phyloP scores from a whole-genome alignment of 1,140 invertebrate genomes.

The Delia radicum region DNA sequence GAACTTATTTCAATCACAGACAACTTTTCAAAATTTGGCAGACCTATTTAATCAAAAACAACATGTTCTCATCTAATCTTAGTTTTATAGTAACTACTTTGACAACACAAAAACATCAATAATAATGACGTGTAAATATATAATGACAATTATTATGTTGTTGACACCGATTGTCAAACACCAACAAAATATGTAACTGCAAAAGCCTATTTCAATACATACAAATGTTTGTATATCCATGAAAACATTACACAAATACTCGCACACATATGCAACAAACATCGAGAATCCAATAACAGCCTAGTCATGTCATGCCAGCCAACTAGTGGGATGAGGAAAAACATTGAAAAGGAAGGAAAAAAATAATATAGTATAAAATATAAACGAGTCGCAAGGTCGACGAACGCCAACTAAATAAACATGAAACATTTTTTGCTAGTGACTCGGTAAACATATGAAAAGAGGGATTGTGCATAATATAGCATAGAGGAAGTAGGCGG shows the following conservation, averaged over 20 bases:
- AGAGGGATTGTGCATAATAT: no score
- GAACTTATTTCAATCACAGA: no score
- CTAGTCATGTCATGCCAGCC: not conserved
- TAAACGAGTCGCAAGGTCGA: slow-evolving; percentile 41
- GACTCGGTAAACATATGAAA: not conserved
- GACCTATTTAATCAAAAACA: not conserved
- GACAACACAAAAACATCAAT: not conserved
- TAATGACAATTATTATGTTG: slow-evolving; percentile 7
- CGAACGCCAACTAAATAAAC: slow-evolving; percentile 38
- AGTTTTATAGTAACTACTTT: not conserved
- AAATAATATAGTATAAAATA: not conserved
- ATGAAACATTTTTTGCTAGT: not conserved
- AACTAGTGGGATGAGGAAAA: not conserved
- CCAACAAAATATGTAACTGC: not conserved
- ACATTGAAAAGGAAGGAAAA: not conserved
- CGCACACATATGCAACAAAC: not conserved
- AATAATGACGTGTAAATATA: not conserved
- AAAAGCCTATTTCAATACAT: not conserved
- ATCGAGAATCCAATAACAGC: no score
- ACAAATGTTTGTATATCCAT: not conserved
- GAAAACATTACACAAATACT: not conserved
- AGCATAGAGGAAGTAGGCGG: no score
- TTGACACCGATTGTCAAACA: slow-evolving; percentile 13
- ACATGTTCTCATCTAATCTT: not conserved
- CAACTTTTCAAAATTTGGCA: no score